Evolutionary conservation across 2,113 vertebrate genomes (phyloP).

Genomic region (human): DNA sequence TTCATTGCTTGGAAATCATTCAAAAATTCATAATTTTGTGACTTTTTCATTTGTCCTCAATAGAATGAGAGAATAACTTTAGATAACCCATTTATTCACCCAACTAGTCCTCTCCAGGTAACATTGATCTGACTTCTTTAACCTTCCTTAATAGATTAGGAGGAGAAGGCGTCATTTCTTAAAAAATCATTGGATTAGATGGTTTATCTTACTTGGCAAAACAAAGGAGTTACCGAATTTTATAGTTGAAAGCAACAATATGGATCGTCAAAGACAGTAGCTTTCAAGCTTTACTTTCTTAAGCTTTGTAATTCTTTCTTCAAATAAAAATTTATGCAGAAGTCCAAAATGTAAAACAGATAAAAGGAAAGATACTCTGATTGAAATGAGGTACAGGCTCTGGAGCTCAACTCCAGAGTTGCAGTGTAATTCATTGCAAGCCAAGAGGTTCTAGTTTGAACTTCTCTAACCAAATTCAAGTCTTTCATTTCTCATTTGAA

Average conservation of each 20-base stretch:
- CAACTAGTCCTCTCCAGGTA: background rate
- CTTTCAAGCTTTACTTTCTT: conserved; percentile 32
- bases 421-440: background rate
- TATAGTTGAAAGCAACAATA: conserved; percentile 17
- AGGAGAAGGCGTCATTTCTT: background rate
- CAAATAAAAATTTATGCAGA: conserved; percentile 35
- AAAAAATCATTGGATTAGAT: conserved; percentile 24
- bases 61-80: conserved; percentile 21
- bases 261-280: background rate
- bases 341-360: conserved; percentile 38
- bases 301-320: conserved; percentile 29
- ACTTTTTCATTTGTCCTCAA: background rate
- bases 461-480: background rate
- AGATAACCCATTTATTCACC: background rate
- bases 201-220: conserved; percentile 18
- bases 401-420: background rate
- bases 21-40: background rate
- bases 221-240: conserved; percentile 35
- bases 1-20: background rate
- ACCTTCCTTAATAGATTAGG: background rate
- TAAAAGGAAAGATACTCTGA: background rate
- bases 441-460: background rate
- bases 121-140: background rate
- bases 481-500: background rate
- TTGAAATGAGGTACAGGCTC: background rate